phyloP scores from a whole-genome alignment of 2,797 vertebrate genomes.

The Rallus crepitans region DNA sequence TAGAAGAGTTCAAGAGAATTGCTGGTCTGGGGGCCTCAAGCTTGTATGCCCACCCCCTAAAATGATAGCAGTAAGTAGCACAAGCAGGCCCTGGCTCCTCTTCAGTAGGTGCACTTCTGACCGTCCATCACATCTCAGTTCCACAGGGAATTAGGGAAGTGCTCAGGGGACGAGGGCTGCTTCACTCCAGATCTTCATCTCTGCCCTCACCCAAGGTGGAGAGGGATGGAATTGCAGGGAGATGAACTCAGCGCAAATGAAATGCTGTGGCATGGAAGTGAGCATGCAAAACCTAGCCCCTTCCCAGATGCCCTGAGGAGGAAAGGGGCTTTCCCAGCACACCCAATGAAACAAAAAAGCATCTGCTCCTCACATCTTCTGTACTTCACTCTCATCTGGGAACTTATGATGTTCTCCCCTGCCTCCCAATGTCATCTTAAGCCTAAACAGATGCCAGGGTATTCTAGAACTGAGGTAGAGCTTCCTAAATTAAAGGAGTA shows the following conservation, averaged over 20 bases:
- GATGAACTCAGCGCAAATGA: constrained; percentile 65
- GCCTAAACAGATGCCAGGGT: not conserved
- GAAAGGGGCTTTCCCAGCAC: not conserved
- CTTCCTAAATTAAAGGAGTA: not conserved
- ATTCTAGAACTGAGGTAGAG: not conserved
- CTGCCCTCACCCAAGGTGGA: constrained; percentile 57
- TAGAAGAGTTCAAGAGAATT: constrained; percentile 34
- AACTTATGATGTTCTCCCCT: not conserved
- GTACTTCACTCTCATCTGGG: not conserved
- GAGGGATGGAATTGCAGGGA: constrained; percentile 49
- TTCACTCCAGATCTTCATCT: constrained; percentile 78
- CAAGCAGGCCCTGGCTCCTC: constrained; percentile 59
- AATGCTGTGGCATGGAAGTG: constrained; percentile 70
- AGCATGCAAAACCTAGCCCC: constrained; percentile 52
- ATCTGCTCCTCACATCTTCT: not conserved
- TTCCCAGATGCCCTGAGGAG: not conserved
- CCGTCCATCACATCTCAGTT: constrained; percentile 58
- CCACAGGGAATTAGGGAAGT: constrained; percentile 65
- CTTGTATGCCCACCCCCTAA: constrained; percentile 26
- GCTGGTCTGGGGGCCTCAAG: constrained; percentile 38
- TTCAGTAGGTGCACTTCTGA: constrained; percentile 55
- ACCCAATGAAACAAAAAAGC: not conserved
- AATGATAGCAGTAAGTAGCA: constrained; percentile 22
- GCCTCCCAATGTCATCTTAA: not conserved
- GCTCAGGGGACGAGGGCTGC: constrained; percentile 52